phyloP scores from a whole-genome alignment of 2,888 invertebrate species.

The Ommatoiulus sabulosus region DNA sequence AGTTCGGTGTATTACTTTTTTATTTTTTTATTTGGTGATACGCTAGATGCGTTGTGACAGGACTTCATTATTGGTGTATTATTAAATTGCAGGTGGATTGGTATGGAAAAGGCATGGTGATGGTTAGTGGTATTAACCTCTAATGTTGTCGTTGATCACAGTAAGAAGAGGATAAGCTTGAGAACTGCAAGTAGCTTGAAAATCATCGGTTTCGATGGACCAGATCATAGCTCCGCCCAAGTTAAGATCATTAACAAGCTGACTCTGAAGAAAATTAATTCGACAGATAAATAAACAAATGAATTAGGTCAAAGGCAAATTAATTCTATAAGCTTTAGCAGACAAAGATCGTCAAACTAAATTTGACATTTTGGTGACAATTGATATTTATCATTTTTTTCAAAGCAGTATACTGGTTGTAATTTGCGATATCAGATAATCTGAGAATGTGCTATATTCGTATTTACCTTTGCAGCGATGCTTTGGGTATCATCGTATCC shows the following conservation, averaged over 20 bases:
- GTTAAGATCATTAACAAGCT: background rate
- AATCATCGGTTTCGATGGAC: constrained; percentile 55
- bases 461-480: constrained; percentile 3
- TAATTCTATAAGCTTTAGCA: background rate
- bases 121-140: background rate
- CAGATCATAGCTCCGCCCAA: constrained; percentile 55
- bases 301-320: background rate
- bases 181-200: constrained; percentile 48
- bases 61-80: background rate
- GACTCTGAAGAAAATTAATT: constrained; percentile 37
- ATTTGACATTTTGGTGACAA: too few species aligned
- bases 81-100: background rate
- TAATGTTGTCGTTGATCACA: background rate
- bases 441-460: background rate
- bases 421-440: background rate
- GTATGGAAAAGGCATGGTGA: background rate
- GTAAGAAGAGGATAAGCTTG: constrained; percentile 43
- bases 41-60: background rate
- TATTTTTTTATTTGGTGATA: background rate
- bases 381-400: too few species aligned
- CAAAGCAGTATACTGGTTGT: too few species aligned
- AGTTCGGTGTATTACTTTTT: background rate
- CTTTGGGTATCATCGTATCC: constrained; percentile 30
- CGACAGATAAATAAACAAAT: background rate
- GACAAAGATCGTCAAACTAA: too few species aligned